Evolutionary conservation across 2,797 vertebrate genomes (phyloP).

Genomic region (Argyrosomus regius): DNA sequence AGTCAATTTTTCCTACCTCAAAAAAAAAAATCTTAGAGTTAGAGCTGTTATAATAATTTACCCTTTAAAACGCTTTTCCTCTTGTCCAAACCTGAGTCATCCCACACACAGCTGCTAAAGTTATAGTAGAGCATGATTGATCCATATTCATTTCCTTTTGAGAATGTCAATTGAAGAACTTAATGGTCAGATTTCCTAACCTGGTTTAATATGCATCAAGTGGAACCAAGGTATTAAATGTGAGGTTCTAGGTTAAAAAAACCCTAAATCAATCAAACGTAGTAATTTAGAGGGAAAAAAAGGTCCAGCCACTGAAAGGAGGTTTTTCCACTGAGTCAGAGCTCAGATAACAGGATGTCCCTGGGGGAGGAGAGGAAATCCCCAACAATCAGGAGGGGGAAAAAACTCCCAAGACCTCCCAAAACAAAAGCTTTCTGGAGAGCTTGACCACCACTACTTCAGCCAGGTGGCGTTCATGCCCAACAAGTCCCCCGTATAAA

Average conservation of each 20-base stretch:
- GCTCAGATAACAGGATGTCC: constrained; percentile 77
- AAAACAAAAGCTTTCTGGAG: constrained; percentile 44
- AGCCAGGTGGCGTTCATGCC: constrained; percentile 26
- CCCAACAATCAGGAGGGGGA: constrained; percentile 59
- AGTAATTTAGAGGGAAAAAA: constrained; percentile 34
- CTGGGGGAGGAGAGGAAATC: constrained; percentile 69
- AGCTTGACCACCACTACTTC: not conserved
- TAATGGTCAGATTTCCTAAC: constrained; percentile 1
- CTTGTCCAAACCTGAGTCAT: constrained; percentile 47
- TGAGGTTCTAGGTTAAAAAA: constrained; percentile 13
- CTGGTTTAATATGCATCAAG: constrained; percentile 4
- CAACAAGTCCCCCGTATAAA: not conserved
- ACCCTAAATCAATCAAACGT: constrained; percentile 24
- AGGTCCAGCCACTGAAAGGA: constrained; percentile 38
- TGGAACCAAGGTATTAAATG: not conserved
- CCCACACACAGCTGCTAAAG: constrained; percentile 63
- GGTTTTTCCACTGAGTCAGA: constrained; percentile 68
- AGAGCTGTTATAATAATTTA: constrained; percentile 42
- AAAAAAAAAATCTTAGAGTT: constrained; percentile 10
- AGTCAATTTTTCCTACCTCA: not conserved
- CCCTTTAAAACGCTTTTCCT: constrained; percentile 21
- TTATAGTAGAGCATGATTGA: constrained; percentile 32
- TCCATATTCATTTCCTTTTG: constrained; percentile 14
- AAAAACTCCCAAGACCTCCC: constrained; percentile 55
- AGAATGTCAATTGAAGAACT: constrained; percentile 12